These are phyloP conservation scores for Lepilemur ruficaudatus DNA, from an alignment of 2,797 vertebrate genomes.

Conservation along the genomic window DNA sequence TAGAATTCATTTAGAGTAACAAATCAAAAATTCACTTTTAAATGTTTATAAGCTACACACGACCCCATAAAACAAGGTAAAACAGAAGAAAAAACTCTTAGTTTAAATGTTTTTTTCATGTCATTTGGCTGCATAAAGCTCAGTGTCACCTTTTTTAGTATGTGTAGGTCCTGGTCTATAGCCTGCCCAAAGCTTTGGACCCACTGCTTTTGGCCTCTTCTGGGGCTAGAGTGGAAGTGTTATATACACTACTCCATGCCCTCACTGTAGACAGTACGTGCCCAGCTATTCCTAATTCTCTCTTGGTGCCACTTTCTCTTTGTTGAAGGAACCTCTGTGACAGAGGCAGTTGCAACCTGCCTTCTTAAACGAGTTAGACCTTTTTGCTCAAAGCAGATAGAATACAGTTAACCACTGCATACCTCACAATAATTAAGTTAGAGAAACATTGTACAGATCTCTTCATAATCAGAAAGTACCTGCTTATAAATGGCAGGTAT, in stretches of 20 bases:
- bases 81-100: not conserved
- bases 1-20: not conserved
- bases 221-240: not conserved
- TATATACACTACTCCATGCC: not conserved
- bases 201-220: not conserved
- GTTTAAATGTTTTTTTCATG: conserved; percentile 5
- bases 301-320: not conserved
- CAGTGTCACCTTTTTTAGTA: not conserved
- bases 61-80: not conserved
- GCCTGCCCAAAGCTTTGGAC: not conserved
- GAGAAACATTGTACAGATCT: not conserved
- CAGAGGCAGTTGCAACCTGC: not conserved
- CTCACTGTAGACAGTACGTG: not conserved
- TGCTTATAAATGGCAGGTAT: not conserved
- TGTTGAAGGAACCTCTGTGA: not conserved
- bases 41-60: not conserved
- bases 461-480: not conserved
- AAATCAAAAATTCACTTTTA: not conserved
- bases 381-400: not conserved
- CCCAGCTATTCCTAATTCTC: not conserved
- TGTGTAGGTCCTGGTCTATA: not conserved
- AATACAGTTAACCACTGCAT: not conserved
- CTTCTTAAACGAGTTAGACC: not conserved
- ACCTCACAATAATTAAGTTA: not conserved
- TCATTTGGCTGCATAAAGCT: not conserved